These are phyloP conservation scores for Temnothorax unifasciatus DNA, from an alignment of 2,888 invertebrate genomes.

Conservation along the genomic window DNA sequence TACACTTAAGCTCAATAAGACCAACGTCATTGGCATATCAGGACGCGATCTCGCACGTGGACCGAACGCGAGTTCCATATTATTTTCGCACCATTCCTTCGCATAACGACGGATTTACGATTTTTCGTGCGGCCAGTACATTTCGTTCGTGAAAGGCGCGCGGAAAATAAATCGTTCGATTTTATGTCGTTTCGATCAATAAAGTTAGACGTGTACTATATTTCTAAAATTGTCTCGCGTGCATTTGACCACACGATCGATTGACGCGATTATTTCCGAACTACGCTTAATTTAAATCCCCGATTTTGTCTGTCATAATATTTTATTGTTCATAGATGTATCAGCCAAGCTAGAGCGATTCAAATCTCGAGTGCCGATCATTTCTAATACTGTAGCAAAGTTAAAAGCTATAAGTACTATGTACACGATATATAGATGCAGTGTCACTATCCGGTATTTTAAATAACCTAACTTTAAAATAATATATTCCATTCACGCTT, in stretches of 20 bases:
- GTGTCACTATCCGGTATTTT: not conserved
- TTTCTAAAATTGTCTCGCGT: slow-evolving; percentile 8
- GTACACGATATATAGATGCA: not conserved
- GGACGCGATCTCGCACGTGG: not conserved
- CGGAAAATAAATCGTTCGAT: slow-evolving; percentile 54
- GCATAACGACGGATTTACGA: slow-evolving; percentile 47
- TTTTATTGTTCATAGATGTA: slow-evolving; percentile 58
- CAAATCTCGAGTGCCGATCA: slow-evolving; percentile 63
- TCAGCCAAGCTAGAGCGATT: not conserved
- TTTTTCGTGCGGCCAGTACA: slow-evolving; percentile 28
- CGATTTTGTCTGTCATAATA: slow-evolving; percentile 61
- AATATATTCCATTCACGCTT: not conserved
- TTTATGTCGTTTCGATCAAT: slow-evolving; percentile 60
- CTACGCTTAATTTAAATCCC: slow-evolving; percentile 59
- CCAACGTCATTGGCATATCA: slow-evolving; percentile 24
- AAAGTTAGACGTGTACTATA: slow-evolving; percentile 22
- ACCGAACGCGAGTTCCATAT: slow-evolving; percentile 1
- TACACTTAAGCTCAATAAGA: slow-evolving; percentile 9
- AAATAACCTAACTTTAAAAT: not conserved
- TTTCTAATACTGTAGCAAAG: not conserved
- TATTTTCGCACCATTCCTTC: slow-evolving; percentile 53
- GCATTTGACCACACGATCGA: slow-evolving; percentile 51
- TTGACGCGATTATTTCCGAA: slow-evolving; percentile 59
- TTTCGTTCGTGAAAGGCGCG: slow-evolving; percentile 53
- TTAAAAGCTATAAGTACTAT: not conserved